A percentile compares a stretch with the other conserved stretches of the same genome.
Evolutionary conservation across 2,888 invertebrate genomes (phyloP).

Genomic region (Trichogramma evanescens): DNA sequence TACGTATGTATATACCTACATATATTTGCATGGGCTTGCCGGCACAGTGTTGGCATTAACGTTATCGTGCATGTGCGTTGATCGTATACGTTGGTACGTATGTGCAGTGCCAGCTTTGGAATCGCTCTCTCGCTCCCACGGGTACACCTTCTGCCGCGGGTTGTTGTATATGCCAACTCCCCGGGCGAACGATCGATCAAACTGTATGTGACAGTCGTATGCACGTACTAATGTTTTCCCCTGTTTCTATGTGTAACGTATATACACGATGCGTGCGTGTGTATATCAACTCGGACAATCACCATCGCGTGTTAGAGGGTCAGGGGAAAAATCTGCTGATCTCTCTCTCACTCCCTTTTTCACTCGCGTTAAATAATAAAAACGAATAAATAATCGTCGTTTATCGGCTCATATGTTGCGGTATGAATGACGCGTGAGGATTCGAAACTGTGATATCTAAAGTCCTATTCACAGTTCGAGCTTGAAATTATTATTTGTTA

Average conservation of each 20-base stretch:
- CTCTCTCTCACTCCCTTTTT: neutral
- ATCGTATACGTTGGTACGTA: too few relatives aligned
- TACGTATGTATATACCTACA: neutral
- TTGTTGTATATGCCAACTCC: constrained; percentile 9
- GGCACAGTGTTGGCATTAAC: too few relatives aligned
- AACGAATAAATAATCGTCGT: constrained; percentile 9
- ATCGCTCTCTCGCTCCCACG: constrained; percentile 3
- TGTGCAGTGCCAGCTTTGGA: neutral
- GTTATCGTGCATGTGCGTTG: too few relatives aligned
- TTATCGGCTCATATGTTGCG: neutral
- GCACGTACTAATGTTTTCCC: constrained; percentile 13
- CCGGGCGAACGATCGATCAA: constrained; percentile 18
- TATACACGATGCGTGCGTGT: neutral
- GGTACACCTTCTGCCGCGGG: constrained; percentile 4
- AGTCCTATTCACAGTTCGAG: too few relatives aligned
- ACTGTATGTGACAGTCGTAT: constrained; percentile 13
- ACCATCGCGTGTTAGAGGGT: constrained; percentile 1
- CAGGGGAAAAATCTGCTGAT: neutral
- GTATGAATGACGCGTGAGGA: neutral
- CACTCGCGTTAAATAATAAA: constrained; percentile 12
- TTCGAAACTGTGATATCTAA: too few relatives aligned
- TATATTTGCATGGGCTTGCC: neutral
- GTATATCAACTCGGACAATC: neutral
- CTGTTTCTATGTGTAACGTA: neutral
- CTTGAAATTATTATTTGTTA: too few relatives aligned